Base-by-base conservation (phyloP, 2,888 invertebrate genomes). In the Pollenia amentaria region DNA sequence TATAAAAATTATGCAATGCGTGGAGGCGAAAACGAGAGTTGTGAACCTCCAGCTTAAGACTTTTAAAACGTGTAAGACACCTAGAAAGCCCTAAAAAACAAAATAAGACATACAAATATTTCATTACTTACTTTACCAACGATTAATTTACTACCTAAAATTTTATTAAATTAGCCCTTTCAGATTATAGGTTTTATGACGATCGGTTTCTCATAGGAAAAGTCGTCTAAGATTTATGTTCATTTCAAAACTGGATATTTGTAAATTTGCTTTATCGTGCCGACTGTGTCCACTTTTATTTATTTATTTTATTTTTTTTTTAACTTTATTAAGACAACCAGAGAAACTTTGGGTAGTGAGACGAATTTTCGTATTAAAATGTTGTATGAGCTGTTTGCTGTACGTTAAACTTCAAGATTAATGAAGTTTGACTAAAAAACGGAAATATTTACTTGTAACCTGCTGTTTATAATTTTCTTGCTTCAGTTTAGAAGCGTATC, bases 391-490 rank as follows among this genome's bases (percentile, higher is more conserved):
- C 57, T 80, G 64, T 14, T 65, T 29, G 29, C 6, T 29, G 29
- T 29, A 29, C 29, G 46, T 77, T 57, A 55, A 53, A 83, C 64
- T 65, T 48, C n/a, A 80, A 87, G 87, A 87, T 87, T 84, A 87
- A 87, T 87, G 87, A 84, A 87, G 84, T 80, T 77, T 76, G 84
- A 67, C 70, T 80, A 67, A 80, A 84, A 80, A 84, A 77, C 83
- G 44, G 65, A 53, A 79, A 79, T 76, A 79, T 62, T 79, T 79
- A 29, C 62, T 60, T 79, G 60, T 46, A 72, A 73, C 80, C 87
- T 77, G 87, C 87, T 84, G 84, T 87, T 87, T 77, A 87, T 84
- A 80, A 87, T 87, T 87, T 87, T 84, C 83, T 84, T 84, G 75
- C 87, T 77, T 11, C 21, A 18, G n/a, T 42, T 57, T 29, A 38